Conservation (phyloP, 1,140 invertebrate species). For the Pectinophora gossypiella region DNA sequence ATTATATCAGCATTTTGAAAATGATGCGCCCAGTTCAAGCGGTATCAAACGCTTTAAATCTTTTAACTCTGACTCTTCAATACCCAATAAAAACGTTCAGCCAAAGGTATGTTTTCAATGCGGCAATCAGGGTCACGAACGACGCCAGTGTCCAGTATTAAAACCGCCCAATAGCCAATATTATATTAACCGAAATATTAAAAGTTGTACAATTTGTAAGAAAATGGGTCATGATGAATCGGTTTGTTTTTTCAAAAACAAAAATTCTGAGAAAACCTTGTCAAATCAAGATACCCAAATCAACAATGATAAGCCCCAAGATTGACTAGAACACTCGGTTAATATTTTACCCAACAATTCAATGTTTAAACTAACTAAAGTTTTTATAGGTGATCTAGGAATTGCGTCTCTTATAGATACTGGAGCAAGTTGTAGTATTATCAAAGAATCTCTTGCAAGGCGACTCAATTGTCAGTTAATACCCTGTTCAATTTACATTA, state of each 20-base stretch:
- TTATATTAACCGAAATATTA: too few species aligned
- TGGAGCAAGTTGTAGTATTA: constrained; percentile 1
- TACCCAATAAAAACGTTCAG: not conserved
- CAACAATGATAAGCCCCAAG: too few species aligned
- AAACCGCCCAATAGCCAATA: not conserved
- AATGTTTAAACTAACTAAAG: not conserved
- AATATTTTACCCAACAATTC: not conserved
- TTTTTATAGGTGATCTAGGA: not conserved
- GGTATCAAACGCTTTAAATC: not conserved
- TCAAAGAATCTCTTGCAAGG: not conserved
- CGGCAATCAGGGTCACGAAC: not conserved
- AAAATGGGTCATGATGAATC: not conserved
- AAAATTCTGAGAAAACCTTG: not conserved
- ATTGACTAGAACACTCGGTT: not conserved
- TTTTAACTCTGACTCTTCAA: not conserved
- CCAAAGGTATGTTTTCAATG: not conserved
- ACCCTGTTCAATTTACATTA: not conserved
- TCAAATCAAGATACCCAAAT: too few species aligned
- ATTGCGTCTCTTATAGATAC: not conserved
- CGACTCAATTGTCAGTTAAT: not conserved
- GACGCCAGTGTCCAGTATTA: not conserved
- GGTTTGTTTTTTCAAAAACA: not conserved
- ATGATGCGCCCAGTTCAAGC: not conserved
- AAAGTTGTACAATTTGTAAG: not conserved
- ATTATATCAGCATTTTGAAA: not conserved